Evolutionary conservation across 1,140 invertebrate genomes (phyloP), one percentile per base, ranked within the genome.

Genomic region (Holcopasites calliopsidis): DNA sequence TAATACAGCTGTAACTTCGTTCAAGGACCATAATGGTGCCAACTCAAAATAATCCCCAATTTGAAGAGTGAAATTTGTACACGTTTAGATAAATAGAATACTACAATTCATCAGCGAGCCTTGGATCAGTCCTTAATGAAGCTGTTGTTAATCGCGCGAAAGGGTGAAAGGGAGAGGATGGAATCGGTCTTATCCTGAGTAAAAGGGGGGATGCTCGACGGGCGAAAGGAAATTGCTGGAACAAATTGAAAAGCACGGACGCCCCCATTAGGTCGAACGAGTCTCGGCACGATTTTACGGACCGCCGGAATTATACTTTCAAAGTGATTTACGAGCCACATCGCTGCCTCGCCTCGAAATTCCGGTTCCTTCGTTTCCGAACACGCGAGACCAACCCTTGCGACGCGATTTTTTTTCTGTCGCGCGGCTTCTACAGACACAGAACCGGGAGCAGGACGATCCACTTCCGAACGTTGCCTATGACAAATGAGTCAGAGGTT

Each of bases 241-340:
- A 76, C 68, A 71, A 76, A 76, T 76, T 76, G 74, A 62, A 76
- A 76, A 76, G 55, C 74, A 65, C 35, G 44, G 68, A 58, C 54
- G 54, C 44, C 38, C 26, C 74, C 57, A 71, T 76, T 71, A 76
- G 66, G 38, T 35, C 57, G 57, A 76, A 62, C 74, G 74, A 76
- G 55, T 66, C 16, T 10, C 21, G 69, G 10, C 10, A 31, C 61
- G 35, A 38, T 47, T 71, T 76, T 76, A 71, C 38, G 55, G 38
- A 40, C 40, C 38, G 35, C 13, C 40, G n/a, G 74, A 71, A 76
- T 76, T 76, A 71, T 76, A 76, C 74, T 76, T 76, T 71, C 57
- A 76, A 71, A 76, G 74, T 52, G 66, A 8, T 52, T 70, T 23
- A 23, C 40, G 26, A 38, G 44, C 21, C 23, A 35, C 16, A 18